Evolutionary conservation across 2,888 invertebrate genomes (phyloP), one percentile per base, ranked within the genome.

Genomic region (Brachyptera putata): DNA sequence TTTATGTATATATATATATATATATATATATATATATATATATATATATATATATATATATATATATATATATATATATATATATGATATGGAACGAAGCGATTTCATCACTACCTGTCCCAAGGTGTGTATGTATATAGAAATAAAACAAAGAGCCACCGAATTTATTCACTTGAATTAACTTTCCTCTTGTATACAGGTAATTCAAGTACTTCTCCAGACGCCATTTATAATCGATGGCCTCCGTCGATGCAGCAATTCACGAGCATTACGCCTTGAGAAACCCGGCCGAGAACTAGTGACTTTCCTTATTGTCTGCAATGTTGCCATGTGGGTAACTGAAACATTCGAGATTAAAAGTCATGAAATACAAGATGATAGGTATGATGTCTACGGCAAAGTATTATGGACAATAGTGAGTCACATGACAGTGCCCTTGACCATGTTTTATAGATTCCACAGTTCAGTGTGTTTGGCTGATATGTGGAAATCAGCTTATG

Each of bases 401-500:
- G 80, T 83, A 1, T 68, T 84, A 25, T 89, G 89, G 88, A 83
- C 85, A 4, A 81, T 89, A 49, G 76, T 89, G 3, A 85, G 85
- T 21, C 89, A 89, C 70, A 76, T 87, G 69, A 84, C 85, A 34
- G 74, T 87, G 11, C 89, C 89, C 0, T 74, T 89, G 2, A 87
- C 85, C 61, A 85, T 89, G 80, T 89, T 89, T 74, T 89, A 87
- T 69, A 77, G 88, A 61, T 89, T 89, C 71, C 88, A 89, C 69
- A 85, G 87, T 0, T 84, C 87, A n/a, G 88, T 87, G 0, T 89
- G 88, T 69, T 79, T 89, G 48, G 86, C 85, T 11, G 87, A 88
- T 71, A 87, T 89, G 67, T 89, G 89, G 89, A 84, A 85, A 69
- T 83, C 84, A 24, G 87, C 87, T 0, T 89, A 87, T 67, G 83